These are phyloP conservation scores for Sebastes matsubarae DNA, from an alignment of 2,797 vertebrate species.

Conservation along the genomic window DNA sequence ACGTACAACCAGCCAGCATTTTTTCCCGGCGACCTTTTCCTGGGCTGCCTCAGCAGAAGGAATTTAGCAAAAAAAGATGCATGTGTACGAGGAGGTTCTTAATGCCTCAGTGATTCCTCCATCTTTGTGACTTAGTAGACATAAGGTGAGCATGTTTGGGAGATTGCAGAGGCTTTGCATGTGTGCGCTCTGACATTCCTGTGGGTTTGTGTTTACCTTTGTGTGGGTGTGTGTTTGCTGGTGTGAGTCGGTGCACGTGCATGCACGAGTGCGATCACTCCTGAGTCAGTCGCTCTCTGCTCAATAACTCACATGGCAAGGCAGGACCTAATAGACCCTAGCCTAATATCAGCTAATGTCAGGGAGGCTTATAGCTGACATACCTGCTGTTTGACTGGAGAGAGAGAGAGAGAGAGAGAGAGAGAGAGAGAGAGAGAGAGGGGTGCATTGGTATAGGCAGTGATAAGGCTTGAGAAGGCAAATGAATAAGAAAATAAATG, in stretches of 20 bases:
- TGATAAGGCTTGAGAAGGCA: slow-evolving; percentile 39
- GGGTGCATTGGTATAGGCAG: slow-evolving; percentile 18
- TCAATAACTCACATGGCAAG: slow-evolving; percentile 57
- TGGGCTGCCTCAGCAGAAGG: not conserved
- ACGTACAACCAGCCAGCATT: not conserved
- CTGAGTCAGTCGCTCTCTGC: slow-evolving; percentile 43
- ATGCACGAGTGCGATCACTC: slow-evolving; percentile 43
- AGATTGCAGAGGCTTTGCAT: slow-evolving; percentile 32
- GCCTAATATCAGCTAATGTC: slow-evolving; percentile 74
- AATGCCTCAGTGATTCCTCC: slow-evolving; percentile 27
- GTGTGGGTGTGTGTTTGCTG: slow-evolving; percentile 36
- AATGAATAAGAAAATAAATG: slow-evolving; percentile 54
- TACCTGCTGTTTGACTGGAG: slow-evolving; percentile 63
- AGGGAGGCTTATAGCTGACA: slow-evolving; percentile 63
- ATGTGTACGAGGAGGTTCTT: not conserved
- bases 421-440: not conserved
- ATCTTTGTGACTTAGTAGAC: slow-evolving; percentile 32
- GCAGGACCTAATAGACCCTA: slow-evolving; percentile 57
- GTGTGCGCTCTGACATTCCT: slow-evolving; percentile 18
- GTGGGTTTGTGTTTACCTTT: slow-evolving; percentile 42
- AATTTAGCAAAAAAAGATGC: slow-evolving; percentile 6
- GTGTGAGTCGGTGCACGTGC: slow-evolving; percentile 29
- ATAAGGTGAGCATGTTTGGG: slow-evolving; percentile 31
- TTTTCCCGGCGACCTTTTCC: not conserved
- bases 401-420: slow-evolving; percentile 4